Base-by-base conservation (phyloP, 2,797 vertebrate genomes). In the Falco novaeseelandiae region DNA sequence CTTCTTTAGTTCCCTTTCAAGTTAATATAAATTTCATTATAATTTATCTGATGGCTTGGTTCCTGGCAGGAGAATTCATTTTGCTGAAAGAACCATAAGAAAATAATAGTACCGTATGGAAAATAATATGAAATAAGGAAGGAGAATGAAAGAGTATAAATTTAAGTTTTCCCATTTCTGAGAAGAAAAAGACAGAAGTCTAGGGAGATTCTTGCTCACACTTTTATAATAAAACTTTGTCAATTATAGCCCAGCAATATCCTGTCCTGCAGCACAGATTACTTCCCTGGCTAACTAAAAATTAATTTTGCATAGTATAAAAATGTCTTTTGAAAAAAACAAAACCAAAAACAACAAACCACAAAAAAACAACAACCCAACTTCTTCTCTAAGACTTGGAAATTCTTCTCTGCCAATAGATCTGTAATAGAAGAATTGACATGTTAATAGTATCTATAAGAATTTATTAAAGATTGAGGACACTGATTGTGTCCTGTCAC, bases 221-320 rank as follows among this genome's bases (percentile, higher is more conserved):
- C 27, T 87, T 94, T 83, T 63, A 85, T 40, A 93, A 62, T 65
- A 95, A 74, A 85, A 73, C 19, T 84, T 95, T 85, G 49, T 65
- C 51, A 78, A 46, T 93, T 95, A 83, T 59, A 65, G 44, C 13
- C 38, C 29, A 84, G 59, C 49, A 89, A 93, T 85, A 94, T 55
- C 74, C 78, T 79, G 69, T 80, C 48, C 51, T 73, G 82, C 30
- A 62, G 66, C 84, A 84, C 26, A 80, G 67, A 81, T 81, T 85
- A 34, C 29, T 90, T 89, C 59, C 66, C 57, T 93, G 44, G n/a
- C 20, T 90, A 57, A 63, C 12, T 78, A 73, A 90, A 80, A 80
- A 82, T 54, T 72, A 62, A 72, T 87, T 95, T 58, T 77, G 13
- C 12, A 29, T 17, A 38, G 8, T 38, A 14, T 26, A 83, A 83